Conservation (phyloP, 2,113 vertebrate species). For the Rhinolophus ferrumequinum region DNA sequence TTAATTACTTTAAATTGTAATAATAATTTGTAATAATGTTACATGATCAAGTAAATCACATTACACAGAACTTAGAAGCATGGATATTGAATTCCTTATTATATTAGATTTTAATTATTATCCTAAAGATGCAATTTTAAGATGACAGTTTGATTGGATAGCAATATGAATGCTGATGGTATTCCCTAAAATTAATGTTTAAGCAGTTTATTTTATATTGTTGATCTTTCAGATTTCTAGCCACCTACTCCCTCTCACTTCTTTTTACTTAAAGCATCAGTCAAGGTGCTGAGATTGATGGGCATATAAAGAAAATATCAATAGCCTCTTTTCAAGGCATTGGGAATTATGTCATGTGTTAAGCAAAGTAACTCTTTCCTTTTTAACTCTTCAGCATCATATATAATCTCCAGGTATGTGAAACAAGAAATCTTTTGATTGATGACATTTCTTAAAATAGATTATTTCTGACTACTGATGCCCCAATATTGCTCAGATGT, state of each 20-base stretch:
- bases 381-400: neutral
- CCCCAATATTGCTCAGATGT: neutral
- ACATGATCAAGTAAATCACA: conserved; percentile 51
- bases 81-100: conserved; percentile 44
- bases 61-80: conserved; percentile 62
- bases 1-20: conserved; percentile 62
- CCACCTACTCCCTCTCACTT: neutral
- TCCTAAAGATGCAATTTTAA: conserved; percentile 44
- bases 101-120: conserved; percentile 72
- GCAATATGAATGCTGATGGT: conserved; percentile 28
- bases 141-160: conserved; percentile 67
- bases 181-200: conserved; percentile 27
- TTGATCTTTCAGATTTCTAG: neutral
- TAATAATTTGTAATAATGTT: conserved; percentile 55
- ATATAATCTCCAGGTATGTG: neutral
- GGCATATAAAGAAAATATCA: neutral
- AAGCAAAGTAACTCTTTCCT: neutral
- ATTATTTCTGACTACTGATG: neutral
- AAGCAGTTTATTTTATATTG: conserved; percentile 52
- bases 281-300: neutral
- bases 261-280: conserved; percentile 45
- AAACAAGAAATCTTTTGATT: neutral
- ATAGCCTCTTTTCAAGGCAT: neutral
- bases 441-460: neutral
- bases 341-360: neutral